Percentiles rank a stretch among this genome's conserved stretches.
These are phyloP conservation scores for Podarcis muralis DNA, from an alignment of 2,113 vertebrate species.

Conservation along the genomic window DNA sequence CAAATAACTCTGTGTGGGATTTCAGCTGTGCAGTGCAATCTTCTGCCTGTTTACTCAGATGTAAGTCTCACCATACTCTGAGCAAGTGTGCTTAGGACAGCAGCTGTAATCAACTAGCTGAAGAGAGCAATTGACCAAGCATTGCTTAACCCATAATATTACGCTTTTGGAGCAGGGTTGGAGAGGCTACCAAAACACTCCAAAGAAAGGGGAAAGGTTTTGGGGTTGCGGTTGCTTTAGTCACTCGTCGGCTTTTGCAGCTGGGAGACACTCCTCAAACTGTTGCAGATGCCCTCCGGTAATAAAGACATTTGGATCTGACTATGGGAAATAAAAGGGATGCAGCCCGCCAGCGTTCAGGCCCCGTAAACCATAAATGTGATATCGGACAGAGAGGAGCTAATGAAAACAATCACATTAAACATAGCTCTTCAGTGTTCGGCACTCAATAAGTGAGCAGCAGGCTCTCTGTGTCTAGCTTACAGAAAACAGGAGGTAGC, in stretches of 20 bases:
- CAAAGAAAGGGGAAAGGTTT: neutral
- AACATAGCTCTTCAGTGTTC: constrained; percentile 89
- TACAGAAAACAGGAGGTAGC: constrained; percentile 94
- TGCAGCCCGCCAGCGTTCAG: constrained; percentile 80
- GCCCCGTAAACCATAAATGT: constrained; percentile 82
- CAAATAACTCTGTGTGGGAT: neutral
- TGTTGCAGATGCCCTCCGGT: constrained; percentile 52
- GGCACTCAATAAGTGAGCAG: constrained; percentile 96
- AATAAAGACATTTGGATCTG: constrained; percentile 64
- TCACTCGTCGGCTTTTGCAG: constrained; percentile 23
- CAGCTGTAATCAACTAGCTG: neutral
- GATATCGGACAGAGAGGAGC: constrained; percentile 87
- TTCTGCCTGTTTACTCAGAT: neutral
- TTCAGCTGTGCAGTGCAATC: neutral
- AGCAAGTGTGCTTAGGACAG: neutral
- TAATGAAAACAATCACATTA: constrained; percentile 98
- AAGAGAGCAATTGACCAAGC: neutral
- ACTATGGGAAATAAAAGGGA: constrained; percentile 77
- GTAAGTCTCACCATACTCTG: neutral
- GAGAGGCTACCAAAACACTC: neutral
- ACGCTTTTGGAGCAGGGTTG: neutral
- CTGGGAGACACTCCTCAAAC: constrained; percentile 60
- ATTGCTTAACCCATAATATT: neutral
- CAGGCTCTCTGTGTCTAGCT: constrained; percentile 86
- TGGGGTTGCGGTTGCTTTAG: neutral